phyloP scores from a whole-genome alignment of 2,888 invertebrate species.

The Brenthis ino region DNA sequence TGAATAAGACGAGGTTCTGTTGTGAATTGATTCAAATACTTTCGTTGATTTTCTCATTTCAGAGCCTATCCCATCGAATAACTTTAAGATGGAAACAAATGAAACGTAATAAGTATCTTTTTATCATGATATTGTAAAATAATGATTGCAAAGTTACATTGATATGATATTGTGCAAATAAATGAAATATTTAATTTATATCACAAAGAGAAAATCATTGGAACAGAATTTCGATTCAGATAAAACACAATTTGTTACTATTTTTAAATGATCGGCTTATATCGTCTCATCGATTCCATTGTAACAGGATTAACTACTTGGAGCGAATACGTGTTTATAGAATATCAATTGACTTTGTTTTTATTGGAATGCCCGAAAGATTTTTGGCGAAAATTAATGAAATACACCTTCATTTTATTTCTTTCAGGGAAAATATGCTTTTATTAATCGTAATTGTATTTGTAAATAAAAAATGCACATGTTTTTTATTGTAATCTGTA shows the following conservation, averaged over 20 bases:
- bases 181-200: constrained; percentile 10
- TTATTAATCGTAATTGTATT: constrained; percentile 8
- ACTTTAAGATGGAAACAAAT: constrained; percentile 42
- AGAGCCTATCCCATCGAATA: constrained; percentile 49
- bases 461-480: constrained; percentile 2
- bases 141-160: neutral
- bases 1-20: constrained; percentile 52
- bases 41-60: constrained; percentile 55
- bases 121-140: neutral
- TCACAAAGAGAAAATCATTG: constrained; percentile 13
- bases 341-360: constrained; percentile 63
- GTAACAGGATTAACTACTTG: constrained; percentile 73
- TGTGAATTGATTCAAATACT: constrained; percentile 55
- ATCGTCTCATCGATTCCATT: constrained; percentile 70
- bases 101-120: constrained; percentile 17
- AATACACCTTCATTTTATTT: constrained; percentile 24
- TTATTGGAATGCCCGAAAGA: constrained; percentile 34
- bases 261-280: constrained; percentile 76
- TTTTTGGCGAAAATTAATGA: constrained; percentile 31
- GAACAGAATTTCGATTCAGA: constrained; percentile 20
- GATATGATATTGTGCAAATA: neutral
- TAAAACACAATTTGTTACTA: constrained; percentile 47
- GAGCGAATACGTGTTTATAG: constrained; percentile 69
- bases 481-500: neutral
- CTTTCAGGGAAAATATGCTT: constrained; percentile 1